Conservation (phyloP, 2,113 vertebrate species). For the Synodontis membranacea region DNA sequence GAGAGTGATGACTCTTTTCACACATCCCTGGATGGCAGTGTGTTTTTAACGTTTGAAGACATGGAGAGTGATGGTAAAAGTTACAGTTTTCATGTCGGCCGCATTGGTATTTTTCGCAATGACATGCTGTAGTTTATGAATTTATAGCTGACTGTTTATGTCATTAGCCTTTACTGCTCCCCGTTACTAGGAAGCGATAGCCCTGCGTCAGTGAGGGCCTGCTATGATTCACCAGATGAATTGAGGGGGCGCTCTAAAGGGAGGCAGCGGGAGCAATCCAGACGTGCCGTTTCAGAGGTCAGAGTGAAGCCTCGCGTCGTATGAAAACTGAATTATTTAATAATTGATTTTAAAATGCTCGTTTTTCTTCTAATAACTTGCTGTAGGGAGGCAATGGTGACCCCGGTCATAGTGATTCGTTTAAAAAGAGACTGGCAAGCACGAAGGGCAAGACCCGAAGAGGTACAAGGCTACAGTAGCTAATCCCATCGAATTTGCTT, state of each 20-base stretch:
- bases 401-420: slow-evolving; percentile 48
- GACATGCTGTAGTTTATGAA: too few relatives aligned
- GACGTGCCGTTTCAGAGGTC: slow-evolving; percentile 81
- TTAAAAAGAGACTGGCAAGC: slow-evolving; percentile 51
- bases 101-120: not conserved
- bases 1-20: slow-evolving; percentile 81
- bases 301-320: not conserved
- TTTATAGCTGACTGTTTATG: not conserved
- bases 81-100: not conserved
- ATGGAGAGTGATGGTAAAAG: slow-evolving; percentile 86
- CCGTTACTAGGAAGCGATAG: slow-evolving; percentile 73
- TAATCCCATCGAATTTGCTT: not conserved
- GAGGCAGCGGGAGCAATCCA: slow-evolving; percentile 56
- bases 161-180: not conserved
- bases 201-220: slow-evolving; percentile 64
- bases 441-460: slow-evolving; percentile 49
- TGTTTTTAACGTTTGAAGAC: slow-evolving; percentile 77
- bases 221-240: slow-evolving; percentile 75
- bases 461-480: slow-evolving; percentile 52
- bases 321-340: not conserved
- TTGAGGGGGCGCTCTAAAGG: slow-evolving; percentile 64
- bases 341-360: slow-evolving; percentile 1
- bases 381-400: slow-evolving; percentile 62
- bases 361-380: not conserved
- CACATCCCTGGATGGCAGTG: slow-evolving; percentile 74